Evolutionary conservation across 2,888 invertebrate genomes (phyloP).

Genomic region (Lacanobia wlatinum): DNA sequence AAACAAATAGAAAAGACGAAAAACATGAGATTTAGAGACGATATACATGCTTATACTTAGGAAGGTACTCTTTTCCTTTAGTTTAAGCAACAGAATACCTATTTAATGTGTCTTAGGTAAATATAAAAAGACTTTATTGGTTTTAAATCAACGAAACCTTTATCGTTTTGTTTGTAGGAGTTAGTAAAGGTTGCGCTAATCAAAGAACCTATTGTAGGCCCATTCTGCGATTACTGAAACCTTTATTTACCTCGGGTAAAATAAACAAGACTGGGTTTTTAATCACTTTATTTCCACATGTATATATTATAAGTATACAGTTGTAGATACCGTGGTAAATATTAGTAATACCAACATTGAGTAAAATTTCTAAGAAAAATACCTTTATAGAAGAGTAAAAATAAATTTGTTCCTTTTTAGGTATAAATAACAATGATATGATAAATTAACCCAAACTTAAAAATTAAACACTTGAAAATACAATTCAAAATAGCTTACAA

Average conservation of each 20-base stretch:
- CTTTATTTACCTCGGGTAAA: neutral
- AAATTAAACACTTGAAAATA: conserved; percentile 47
- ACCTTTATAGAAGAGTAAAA: conserved; percentile 58
- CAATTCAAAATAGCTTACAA: conserved; percentile 60
- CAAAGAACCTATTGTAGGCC: neutral
- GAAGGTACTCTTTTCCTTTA: too few species aligned
- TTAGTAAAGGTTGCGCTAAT: too few species aligned
- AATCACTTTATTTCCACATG: conserved; percentile 29
- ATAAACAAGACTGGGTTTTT: conserved; percentile 11
- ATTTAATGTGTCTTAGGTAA: neutral
- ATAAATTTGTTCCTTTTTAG: conserved; percentile 44
- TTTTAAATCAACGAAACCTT: neutral
- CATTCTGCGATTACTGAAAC: too few species aligned
- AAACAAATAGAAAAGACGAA: too few species aligned
- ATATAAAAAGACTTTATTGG: neutral
- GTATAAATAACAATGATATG: conserved; percentile 56
- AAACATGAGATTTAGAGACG: neutral
- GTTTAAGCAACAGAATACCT: too few species aligned
- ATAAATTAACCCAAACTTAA: conserved; percentile 41
- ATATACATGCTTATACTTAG: neutral
- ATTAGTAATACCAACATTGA: conserved; percentile 48
- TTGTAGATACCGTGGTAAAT: conserved; percentile 34
- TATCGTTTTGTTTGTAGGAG: neutral
- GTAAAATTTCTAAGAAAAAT: conserved; percentile 60
- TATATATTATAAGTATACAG: conserved; percentile 17